Evolutionary conservation across 2,888 invertebrate species (phyloP).

Genomic region (Eucera pruinosa): DNA sequence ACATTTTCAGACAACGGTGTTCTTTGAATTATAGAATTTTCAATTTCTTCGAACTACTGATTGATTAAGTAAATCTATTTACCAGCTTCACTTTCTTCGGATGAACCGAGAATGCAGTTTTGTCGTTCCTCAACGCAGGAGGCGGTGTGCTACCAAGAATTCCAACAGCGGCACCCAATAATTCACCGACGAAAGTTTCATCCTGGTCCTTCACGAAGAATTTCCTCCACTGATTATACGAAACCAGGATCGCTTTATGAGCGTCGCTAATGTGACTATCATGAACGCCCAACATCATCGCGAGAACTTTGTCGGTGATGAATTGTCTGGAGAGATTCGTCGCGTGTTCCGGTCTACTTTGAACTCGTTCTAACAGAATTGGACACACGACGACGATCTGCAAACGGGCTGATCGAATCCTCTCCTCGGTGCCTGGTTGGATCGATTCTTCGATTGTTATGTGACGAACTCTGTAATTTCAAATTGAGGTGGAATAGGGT

Average conservation of each 20-base stretch:
- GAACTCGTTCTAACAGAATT: slow-evolving; percentile 88
- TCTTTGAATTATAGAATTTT: too few species aligned
- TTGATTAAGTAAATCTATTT: too few species aligned
- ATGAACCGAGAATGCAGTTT: slow-evolving; percentile 89
- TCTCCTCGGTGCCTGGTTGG: slow-evolving; percentile 85
- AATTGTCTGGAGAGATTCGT: slow-evolving; percentile 86
- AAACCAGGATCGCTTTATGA: slow-evolving; percentile 89
- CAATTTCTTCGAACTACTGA: too few species aligned
- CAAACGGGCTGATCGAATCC: slow-evolving; percentile 88
- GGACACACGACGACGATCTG: slow-evolving; percentile 94
- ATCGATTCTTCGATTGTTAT: slow-evolving; percentile 89
- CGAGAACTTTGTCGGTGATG: slow-evolving; percentile 90
- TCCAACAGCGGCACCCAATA: slow-evolving; percentile 92
- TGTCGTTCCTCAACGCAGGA: slow-evolving; percentile 83
- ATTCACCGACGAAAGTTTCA: slow-evolving; percentile 92
- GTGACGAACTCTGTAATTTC: slow-evolving; percentile 88
- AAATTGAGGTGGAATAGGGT: slow-evolving; percentile 40
- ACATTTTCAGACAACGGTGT: too few species aligned
- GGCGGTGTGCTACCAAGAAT: slow-evolving; percentile 86
- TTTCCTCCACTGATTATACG: slow-evolving; percentile 92
- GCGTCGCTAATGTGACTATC: slow-evolving; percentile 89
- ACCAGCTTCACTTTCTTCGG: slow-evolving; percentile 92
- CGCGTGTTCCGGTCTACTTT: slow-evolving; percentile 85
- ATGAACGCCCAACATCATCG: slow-evolving; percentile 92
- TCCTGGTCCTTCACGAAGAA: slow-evolving; percentile 93